Base-by-base conservation (phyloP, 2,797 vertebrate genomes). In the Ctenopoma kingsleyae region DNA sequence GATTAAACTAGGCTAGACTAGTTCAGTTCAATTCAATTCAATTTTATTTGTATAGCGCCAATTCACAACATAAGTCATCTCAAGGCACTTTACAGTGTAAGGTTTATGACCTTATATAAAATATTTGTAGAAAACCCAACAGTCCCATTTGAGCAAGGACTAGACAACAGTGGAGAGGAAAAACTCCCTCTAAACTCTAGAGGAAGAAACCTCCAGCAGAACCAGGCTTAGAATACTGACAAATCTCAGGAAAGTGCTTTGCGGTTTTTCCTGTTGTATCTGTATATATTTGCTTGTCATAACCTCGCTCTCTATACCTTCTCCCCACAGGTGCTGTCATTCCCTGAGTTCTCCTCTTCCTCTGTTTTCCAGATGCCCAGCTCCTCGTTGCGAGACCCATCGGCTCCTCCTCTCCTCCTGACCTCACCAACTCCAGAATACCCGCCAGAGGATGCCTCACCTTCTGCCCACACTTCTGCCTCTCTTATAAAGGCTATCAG, bases 401-500 rank as follows among this genome's bases (percentile, higher is more conserved):
- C 94, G 0, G 95, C 94, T 25, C 96, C 96, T 8, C 94, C 96
- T 7, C 92, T 96, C 57, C 96, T 96, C 73, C 89, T 95, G 54
- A 96, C 94, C 68, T 94, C 95, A 27, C 87, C 96, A 0, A 95
- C 95, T 35, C 93, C 95, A 25, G 95, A 95, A 77, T 99, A 97
- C 81, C 96, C 94, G 32, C 95, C 95, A 16, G 98, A 98, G 71
- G 97, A 98, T 36, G 96, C 96, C 70, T 95, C 97, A 12, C 96
- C 96, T 36, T 95, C 97, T 0, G 85, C 96, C 68, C 97, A 98
- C 87, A 98, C 97, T 2, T 99, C 98, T 0, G 96, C 98, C 73
- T 99, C 98, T 12, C 97, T 99, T 58, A 99, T 99, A 87, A 98
- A 98, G 94, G 97, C 98, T 19, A 99, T 99, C 88, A 94, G 98